These are phyloP conservation scores for Coecobrya sp. DNA, from an alignment of 2,888 invertebrate species.

Conservation along the genomic window DNA sequence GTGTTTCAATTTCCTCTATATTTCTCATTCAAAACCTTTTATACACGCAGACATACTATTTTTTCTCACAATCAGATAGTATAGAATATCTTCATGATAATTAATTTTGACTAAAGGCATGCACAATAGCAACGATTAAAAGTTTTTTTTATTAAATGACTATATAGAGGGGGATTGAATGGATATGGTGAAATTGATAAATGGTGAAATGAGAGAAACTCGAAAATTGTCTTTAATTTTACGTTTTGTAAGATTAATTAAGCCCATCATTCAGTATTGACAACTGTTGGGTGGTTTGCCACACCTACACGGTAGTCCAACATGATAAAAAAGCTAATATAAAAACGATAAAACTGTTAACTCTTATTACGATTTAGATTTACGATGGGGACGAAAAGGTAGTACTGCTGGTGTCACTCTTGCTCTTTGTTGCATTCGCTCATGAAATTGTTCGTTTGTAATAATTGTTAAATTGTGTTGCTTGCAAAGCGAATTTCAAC, in stretches of 20 bases:
- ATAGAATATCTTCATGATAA: constrained; percentile 20
- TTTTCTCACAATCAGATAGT: constrained; percentile 19
- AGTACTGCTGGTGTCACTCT: background rate
- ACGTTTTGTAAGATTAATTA: constrained; percentile 73
- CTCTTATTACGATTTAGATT: constrained; percentile 49
- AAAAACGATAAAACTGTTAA: constrained; percentile 22
- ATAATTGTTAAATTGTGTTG: background rate
- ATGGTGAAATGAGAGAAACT: constrained; percentile 71
- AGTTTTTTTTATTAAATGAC: background rate
- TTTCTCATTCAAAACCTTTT: background rate
- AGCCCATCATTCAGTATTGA: constrained; percentile 71
- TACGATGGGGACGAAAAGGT: background rate
- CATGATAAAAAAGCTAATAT: background rate
- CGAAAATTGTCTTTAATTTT: constrained; percentile 56
- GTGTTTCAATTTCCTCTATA: background rate
- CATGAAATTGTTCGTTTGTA: background rate
- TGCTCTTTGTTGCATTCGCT: background rate
- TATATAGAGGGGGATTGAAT: constrained; percentile 4
- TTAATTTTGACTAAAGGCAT: constrained; percentile 46
- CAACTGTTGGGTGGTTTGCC: constrained; percentile 66
- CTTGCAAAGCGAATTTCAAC: background rate
- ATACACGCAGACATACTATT: background rate
- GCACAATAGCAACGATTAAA: constrained; percentile 15
- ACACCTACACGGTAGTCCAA: constrained; percentile 62
- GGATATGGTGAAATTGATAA: constrained; percentile 58